These are phyloP conservation scores for Pectinophora gossypiella DNA, from an alignment of 1,140 invertebrate genomes.

Conservation along the genomic window DNA sequence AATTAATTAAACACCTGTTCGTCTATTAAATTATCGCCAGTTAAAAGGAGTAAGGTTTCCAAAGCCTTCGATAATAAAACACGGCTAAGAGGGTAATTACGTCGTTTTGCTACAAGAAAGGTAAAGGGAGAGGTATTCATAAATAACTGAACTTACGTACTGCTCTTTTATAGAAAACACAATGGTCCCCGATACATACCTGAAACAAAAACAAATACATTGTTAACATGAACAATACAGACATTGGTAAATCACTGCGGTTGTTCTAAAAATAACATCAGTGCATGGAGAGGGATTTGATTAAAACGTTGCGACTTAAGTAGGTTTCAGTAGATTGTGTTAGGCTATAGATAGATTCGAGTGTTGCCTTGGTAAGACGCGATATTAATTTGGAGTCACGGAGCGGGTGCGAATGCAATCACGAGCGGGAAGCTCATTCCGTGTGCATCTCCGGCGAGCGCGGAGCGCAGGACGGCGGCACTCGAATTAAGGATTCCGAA, in stretches of 20 bases:
- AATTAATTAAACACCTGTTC: conserved; percentile 50
- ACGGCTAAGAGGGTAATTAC: conserved; percentile 3
- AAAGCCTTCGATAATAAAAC: conserved; percentile 20
- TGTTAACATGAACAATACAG: conserved; percentile 1
- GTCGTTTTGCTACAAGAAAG: background rate
- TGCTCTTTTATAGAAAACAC: background rate
- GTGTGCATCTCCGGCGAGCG: conserved; percentile 50
- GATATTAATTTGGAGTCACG: conserved; percentile 53
- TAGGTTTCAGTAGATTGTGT: too few species aligned
- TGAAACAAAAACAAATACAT: conserved; percentile 12
- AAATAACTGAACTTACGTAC: background rate
- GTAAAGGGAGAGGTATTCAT: background rate
- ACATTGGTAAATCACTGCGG: background rate
- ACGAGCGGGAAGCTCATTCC: conserved; percentile 58
- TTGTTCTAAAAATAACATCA: background rate
- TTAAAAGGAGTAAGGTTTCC: conserved; percentile 26
- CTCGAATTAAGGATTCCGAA: conserved; percentile 57
- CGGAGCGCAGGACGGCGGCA: conserved; percentile 19
- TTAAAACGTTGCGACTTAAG: too few species aligned
- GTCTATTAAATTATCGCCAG: conserved; percentile 33
- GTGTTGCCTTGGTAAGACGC: conserved; percentile 24
- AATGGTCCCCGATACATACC: conserved; percentile 6
- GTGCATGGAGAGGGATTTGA: background rate
- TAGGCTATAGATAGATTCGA: background rate
- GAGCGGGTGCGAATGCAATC: conserved; percentile 56